These are phyloP conservation scores for Drosophila kikkawai DNA, from an alignment of 1,140 invertebrate species.

Conservation along the genomic window DNA sequence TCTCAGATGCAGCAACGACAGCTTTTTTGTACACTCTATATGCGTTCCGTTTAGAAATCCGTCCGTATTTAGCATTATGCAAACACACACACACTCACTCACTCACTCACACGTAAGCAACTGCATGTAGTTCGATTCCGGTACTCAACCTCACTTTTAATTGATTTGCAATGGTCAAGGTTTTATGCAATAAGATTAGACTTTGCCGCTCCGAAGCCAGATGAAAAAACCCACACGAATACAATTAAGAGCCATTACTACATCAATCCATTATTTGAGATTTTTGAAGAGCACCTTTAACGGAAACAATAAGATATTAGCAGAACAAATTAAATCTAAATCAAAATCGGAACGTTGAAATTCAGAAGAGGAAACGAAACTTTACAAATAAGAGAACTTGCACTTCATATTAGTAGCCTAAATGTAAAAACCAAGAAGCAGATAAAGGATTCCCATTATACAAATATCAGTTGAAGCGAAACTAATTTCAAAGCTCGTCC, in stretches of 20 bases:
- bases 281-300: slow-evolving; percentile 79
- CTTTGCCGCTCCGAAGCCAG: slow-evolving; percentile 15
- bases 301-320: slow-evolving; percentile 77
- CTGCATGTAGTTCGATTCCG: slow-evolving; percentile 21
- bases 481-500: slow-evolving; percentile 26
- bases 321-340: slow-evolving; percentile 50
- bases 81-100: slow-evolving; percentile 40
- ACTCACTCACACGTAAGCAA: slow-evolving; percentile 40
- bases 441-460: slow-evolving; percentile 14
- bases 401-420: slow-evolving; percentile 62
- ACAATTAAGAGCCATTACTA: slow-evolving; percentile 30
- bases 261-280: slow-evolving; percentile 60
- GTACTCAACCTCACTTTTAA: slow-evolving; percentile 17
- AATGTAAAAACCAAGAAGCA: slow-evolving; percentile 51
- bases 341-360: slow-evolving; percentile 47
- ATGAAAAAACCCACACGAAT: slow-evolving; percentile 29
- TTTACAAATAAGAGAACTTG: slow-evolving; percentile 59
- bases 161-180: slow-evolving; percentile 30
- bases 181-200: slow-evolving; percentile 23
- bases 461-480: slow-evolving; percentile 10
- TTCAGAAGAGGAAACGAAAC: slow-evolving; percentile 37
- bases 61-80: slow-evolving; percentile 78
- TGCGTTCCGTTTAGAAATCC: slow-evolving; percentile 79
- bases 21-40: slow-evolving; percentile 65
- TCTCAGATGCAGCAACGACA: slow-evolving; percentile 47